Conservation (phyloP, 1,140 invertebrate species). For the Lepidotrigona ventralis region DNA sequence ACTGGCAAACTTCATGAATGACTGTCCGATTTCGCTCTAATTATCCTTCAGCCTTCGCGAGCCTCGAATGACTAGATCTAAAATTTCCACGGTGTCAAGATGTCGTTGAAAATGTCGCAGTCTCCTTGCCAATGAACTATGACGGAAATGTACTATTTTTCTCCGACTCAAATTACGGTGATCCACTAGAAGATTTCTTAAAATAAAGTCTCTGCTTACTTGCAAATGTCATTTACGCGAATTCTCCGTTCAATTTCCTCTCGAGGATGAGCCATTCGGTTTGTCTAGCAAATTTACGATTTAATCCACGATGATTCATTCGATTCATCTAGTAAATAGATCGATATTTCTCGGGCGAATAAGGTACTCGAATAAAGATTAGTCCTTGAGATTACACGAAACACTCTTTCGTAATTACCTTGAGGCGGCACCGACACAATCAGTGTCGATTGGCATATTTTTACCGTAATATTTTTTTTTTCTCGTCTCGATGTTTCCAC, state of each 20-base stretch:
- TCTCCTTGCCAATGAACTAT: not conserved
- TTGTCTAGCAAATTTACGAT: not conserved
- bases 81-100: not conserved
- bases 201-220: not conserved
- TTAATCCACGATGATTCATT: not conserved
- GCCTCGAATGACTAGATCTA: not conserved
- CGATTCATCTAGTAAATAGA: not conserved
- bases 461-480: slow-evolving; percentile 1
- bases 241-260: not conserved
- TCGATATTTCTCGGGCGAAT: not conserved
- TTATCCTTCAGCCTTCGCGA: not conserved
- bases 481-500: not conserved
- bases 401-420: not conserved
- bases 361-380: not conserved
- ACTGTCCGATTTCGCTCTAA: not conserved
- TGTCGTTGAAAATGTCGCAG: not conserved
- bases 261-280: not conserved
- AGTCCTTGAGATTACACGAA: not conserved
- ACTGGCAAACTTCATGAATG: slow-evolving; percentile 1
- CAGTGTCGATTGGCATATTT: not conserved
- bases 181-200: not conserved
- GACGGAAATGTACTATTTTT: not conserved
- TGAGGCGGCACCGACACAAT: not conserved
- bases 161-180: not conserved
- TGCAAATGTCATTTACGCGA: not conserved